phyloP scores from a whole-genome alignment of 2,888 invertebrate species.

The Oxystoma pomonae region DNA sequence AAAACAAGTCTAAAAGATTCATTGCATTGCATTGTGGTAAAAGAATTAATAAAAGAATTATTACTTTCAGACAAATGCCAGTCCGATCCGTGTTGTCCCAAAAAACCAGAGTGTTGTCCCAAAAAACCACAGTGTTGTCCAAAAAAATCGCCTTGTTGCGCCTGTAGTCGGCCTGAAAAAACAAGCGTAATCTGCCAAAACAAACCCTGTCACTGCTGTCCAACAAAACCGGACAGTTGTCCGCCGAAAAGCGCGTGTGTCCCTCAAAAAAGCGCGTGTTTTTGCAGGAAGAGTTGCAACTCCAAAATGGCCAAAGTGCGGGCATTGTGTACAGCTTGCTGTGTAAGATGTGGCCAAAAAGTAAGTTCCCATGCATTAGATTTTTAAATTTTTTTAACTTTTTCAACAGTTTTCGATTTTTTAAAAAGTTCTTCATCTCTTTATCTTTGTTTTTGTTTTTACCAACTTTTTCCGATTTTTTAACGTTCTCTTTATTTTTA shows the following conservation, averaged over 20 bases:
- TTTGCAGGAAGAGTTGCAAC: constrained; percentile 16
- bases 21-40: no score
- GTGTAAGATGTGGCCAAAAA: constrained; percentile 33
- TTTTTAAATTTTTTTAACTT: no score
- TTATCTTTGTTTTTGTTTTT: no score
- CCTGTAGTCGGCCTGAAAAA: background rate
- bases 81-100: background rate
- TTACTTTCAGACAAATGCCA: no score
- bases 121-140: background rate
- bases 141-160: background rate
- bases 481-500: no score
- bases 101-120: background rate
- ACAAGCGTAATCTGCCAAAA: no score
- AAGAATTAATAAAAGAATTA: no score
- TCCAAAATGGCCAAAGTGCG: constrained; percentile 29
- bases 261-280: background rate
- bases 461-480: no score
- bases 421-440: no score
- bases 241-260: background rate
- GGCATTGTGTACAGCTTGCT: constrained; percentile 27
- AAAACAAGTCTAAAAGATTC: no score
- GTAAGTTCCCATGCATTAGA: constrained; percentile 22
- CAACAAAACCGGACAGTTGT: background rate
- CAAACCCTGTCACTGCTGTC: no score
- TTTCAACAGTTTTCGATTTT: no score